Percentiles rank a stretch among this genome's conserved stretches.
These are phyloP conservation scores for Halcyon malimbica DNA, from an alignment of 2,113 vertebrate species.

Conservation along the genomic window DNA sequence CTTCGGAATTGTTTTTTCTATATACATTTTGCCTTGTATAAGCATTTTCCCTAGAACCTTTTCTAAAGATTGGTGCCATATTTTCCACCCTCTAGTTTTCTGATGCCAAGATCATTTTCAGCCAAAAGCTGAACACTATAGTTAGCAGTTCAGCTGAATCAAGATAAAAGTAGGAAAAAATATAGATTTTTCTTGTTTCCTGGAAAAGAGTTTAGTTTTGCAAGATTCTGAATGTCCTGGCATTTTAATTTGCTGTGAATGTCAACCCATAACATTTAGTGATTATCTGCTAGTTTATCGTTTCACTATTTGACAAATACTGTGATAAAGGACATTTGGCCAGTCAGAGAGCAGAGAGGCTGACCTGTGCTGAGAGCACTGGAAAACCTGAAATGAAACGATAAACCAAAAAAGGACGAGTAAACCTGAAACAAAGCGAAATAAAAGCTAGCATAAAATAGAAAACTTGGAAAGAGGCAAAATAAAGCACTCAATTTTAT, in stretches of 20 bases:
- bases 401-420: not conserved
- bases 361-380: not conserved
- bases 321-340: not conserved
- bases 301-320: slow-evolving; percentile 2
- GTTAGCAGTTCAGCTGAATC: slow-evolving; percentile 4
- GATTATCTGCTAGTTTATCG: slow-evolving; percentile 37
- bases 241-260: slow-evolving; percentile 31
- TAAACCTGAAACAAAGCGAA: not conserved
- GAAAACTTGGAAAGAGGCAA: not conserved
- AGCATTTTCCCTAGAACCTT: slow-evolving; percentile 1
- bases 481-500: not conserved
- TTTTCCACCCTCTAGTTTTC: slow-evolving; percentile 17
- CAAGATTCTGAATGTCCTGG: slow-evolving; percentile 4
- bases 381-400: not conserved
- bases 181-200: not conserved
- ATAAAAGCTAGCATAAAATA: not conserved
- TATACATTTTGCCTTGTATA: not conserved
- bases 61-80: not conserved
- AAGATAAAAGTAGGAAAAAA: not conserved
- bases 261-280: not conserved
- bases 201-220: not conserved
- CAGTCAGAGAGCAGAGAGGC: not conserved
- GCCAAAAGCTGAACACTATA: not conserved
- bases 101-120: slow-evolving; percentile 32
- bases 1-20: not conserved